These are phyloP conservation scores for Arctocebus calabarensis DNA, from an alignment of 2,797 vertebrate genomes.

Conservation along the genomic window DNA sequence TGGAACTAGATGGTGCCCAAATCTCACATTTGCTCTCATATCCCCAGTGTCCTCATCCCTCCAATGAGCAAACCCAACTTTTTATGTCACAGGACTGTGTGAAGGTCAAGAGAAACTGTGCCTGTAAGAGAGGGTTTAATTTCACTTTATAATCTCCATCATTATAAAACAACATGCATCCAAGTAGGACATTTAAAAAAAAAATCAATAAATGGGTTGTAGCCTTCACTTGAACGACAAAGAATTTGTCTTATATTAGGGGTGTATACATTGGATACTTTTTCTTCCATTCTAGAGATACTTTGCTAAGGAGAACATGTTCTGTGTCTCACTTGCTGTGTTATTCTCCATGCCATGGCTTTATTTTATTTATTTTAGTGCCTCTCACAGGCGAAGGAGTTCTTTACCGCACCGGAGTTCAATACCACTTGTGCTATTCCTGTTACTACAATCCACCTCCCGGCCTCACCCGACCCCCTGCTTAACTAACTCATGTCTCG, in stretches of 20 bases:
- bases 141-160: not conserved
- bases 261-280: too few species aligned
- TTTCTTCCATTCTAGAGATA: too few species aligned
- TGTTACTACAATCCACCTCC: not conserved
- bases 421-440: not conserved
- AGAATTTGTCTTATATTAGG: too few species aligned
- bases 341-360: fast-evolving
- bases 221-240: too few species aligned
- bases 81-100: not conserved
- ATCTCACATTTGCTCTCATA: not conserved
- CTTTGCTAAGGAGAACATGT: too few species aligned
- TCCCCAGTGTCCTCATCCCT: not conserved
- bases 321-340: not conserved
- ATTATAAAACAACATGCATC: not conserved
- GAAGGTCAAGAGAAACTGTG: not conserved
- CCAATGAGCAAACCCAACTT: not conserved
- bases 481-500: not conserved
- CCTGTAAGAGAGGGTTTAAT: not conserved
- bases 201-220: too few species aligned
- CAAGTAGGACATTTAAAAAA: not conserved
- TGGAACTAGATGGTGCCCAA: not conserved
- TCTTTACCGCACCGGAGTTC: not conserved
- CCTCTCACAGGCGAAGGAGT: not conserved
- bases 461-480: too few species aligned
- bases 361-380: not conserved